phyloP scores from a whole-genome alignment of 2,113 vertebrate genomes.

The Bostrychus sinensis region DNA sequence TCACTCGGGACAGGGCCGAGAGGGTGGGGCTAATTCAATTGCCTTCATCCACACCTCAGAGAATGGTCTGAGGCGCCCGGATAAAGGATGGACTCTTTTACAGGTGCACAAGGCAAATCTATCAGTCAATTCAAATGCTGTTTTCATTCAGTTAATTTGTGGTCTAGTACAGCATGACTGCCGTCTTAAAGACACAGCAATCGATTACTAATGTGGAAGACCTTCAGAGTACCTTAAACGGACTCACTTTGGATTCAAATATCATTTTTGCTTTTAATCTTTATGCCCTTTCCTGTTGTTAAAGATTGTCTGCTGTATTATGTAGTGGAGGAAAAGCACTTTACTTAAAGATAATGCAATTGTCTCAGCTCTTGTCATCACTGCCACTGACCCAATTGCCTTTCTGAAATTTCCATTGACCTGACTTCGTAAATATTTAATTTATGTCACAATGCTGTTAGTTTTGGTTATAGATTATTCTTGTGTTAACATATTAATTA shows the following conservation, averaged over 20 bases:
- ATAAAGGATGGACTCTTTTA: slow-evolving; percentile 69
- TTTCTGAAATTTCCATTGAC: no score
- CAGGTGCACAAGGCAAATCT: slow-evolving; percentile 60
- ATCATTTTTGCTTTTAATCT: slow-evolving; percentile 13
- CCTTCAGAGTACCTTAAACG: slow-evolving; percentile 15
- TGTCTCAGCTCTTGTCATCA: background rate
- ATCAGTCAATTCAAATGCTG: slow-evolving; percentile 72
- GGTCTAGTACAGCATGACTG: slow-evolving; percentile 33
- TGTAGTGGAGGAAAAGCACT: background rate
- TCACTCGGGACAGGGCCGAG: slow-evolving; percentile 47
- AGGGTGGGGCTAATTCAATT: slow-evolving; percentile 73
- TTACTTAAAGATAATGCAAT: background rate
- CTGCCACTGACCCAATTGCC: background rate
- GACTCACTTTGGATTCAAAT: slow-evolving; percentile 20
- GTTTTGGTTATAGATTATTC: no score
- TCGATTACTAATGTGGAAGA: slow-evolving; percentile 21
- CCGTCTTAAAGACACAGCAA: slow-evolving; percentile 26
- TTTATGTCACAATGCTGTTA: no score
- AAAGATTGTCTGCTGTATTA: background rate
- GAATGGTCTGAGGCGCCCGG: slow-evolving; percentile 41
- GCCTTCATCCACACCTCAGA: slow-evolving; percentile 57
- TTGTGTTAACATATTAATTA: no score
- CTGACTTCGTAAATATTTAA: no score
- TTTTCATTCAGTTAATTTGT: slow-evolving; percentile 65
- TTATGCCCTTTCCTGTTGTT: background rate